phyloP scores from a whole-genome alignment of 2,888 invertebrate species.

The Coleophora flavipennella region DNA sequence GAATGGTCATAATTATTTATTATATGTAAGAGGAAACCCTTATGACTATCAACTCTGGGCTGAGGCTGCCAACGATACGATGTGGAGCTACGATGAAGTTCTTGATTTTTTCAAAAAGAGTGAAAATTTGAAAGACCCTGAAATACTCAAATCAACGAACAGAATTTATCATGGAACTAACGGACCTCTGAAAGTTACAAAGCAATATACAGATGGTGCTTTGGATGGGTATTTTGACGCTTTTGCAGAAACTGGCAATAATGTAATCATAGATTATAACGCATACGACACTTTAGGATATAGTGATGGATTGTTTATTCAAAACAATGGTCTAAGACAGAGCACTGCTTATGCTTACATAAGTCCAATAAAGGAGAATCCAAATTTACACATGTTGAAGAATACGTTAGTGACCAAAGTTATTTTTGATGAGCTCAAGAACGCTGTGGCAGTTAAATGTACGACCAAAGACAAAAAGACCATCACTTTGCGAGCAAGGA shows the following conservation, averaged over 20 bases:
- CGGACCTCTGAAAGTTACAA: not conserved
- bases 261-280: not conserved
- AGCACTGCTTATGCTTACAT: not conserved
- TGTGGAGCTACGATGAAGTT: not conserved
- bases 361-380: slow-evolving; percentile 7
- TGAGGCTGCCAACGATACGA: not conserved
- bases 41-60: not conserved
- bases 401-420: not conserved
- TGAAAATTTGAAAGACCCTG: not conserved
- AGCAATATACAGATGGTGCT: not conserved
- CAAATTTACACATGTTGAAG: slow-evolving; percentile 7
- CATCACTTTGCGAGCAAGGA: not conserved
- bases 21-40: not conserved
- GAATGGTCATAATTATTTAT: not conserved
- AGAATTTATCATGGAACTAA: not conserved
- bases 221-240: not conserved
- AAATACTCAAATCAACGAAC: not conserved
- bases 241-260: not conserved
- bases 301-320: not conserved
- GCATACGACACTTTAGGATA: not conserved
- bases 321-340: not conserved
- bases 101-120: not conserved
- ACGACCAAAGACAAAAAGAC: not conserved
- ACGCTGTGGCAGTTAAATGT: not conserved
- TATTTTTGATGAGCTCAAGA: slow-evolving; percentile 1